Conservation (phyloP, 2,888 invertebrate species). For the Nephrotoma flavescens region DNA sequence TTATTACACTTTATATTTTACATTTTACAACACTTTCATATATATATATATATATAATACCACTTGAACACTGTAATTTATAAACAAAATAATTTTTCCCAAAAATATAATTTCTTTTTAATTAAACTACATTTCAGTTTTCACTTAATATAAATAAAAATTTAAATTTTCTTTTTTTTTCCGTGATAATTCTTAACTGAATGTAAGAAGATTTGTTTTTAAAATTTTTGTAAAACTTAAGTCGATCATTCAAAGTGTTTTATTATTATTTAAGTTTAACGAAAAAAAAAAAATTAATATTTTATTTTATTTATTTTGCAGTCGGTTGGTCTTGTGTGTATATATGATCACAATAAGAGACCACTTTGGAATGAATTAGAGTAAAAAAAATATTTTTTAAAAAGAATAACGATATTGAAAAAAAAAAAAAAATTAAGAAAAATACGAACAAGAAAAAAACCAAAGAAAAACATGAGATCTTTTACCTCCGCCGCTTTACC, state of each 20-base stretch:
- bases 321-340: not conserved
- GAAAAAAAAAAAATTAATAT: not conserved
- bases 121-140: not conserved
- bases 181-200: not conserved
- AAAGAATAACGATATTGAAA: not conserved
- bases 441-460: not conserved
- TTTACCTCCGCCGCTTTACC: conserved; percentile 1
- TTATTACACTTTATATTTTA: not conserved
- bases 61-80: not conserved
- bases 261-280: not conserved
- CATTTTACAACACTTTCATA: not conserved
- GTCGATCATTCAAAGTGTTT: not conserved
- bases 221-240: not conserved
- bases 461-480: conserved; percentile 2
- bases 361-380: conserved; percentile 3
- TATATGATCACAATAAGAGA: not conserved
- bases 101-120: not conserved
- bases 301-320: not conserved
- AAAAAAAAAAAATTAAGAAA: not conserved
- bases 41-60: not conserved
- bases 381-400: not conserved
- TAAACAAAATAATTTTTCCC: not conserved
- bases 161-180: not conserved
- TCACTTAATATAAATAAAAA: not conserved
- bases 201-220: not conserved